Conservation (phyloP, 2,113 vertebrate species). For the Candoia aspera region DNA sequence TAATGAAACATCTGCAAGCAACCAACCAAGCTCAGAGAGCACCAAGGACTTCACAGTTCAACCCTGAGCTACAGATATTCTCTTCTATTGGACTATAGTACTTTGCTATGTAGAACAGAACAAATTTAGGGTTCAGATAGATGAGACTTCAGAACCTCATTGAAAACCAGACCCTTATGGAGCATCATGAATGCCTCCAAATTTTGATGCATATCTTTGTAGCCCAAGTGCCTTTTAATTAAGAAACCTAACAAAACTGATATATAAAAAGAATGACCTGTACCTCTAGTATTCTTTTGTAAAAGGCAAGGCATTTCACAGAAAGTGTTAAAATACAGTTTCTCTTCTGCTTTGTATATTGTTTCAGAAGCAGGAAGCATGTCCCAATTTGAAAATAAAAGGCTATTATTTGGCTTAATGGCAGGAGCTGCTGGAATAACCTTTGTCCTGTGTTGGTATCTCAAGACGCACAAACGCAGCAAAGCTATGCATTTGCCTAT, state of each 20-base stretch:
- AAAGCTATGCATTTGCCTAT: slow-evolving; percentile 32
- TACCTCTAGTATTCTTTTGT: neutral
- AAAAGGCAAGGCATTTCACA: neutral
- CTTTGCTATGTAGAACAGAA: neutral
- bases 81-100: neutral
- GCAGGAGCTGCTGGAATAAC: slow-evolving; percentile 87
- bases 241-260: neutral
- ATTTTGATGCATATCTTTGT: neutral
- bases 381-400: slow-evolving; percentile 81
- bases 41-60: too few species aligned
- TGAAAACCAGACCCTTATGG: neutral
- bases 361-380: slow-evolving; percentile 77
- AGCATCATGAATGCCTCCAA: neutral
- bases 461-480: slow-evolving; percentile 58
- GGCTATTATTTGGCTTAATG: slow-evolving; percentile 83
- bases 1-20: too few species aligned
- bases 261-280: neutral
- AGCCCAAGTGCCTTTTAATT: neutral
- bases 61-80: too few species aligned
- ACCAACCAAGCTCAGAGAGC: too few species aligned
- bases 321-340: neutral
- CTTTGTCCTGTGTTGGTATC: slow-evolving; percentile 82
- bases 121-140: neutral
- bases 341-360: slow-evolving; percentile 20
- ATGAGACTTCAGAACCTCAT: neutral